phyloP scores from a whole-genome alignment of 2,113 vertebrate species.

The Aramus guarauna region DNA sequence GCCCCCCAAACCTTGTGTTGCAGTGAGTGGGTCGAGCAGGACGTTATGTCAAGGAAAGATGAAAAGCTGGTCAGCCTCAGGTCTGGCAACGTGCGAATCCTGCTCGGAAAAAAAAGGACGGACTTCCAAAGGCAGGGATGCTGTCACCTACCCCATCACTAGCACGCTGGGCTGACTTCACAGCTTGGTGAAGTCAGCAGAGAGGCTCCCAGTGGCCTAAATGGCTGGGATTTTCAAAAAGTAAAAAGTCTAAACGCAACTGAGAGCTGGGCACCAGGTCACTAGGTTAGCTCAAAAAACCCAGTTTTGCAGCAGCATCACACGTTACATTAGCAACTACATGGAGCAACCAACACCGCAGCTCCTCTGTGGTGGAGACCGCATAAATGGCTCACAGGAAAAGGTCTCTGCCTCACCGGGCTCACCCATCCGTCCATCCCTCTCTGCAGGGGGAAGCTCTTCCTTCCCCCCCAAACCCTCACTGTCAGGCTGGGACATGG shows the following conservation, averaged over 20 bases:
- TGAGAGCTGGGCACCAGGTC: neutral
- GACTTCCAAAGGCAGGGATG: neutral
- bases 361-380: accelerated
- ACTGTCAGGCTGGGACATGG: accelerated
- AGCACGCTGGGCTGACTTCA: neutral
- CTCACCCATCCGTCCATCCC: neutral
- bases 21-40: neutral
- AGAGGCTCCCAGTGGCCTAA: neutral
- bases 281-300: neutral
- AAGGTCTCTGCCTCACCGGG: neutral
- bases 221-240: neutral
- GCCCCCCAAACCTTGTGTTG: neutral
- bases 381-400: accelerated
- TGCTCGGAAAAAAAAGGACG: neutral
- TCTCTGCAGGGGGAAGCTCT: neutral
- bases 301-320: neutral
- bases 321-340: accelerated
- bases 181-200: neutral
- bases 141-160: neutral
- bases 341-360: neutral
- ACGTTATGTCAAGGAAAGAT: neutral
- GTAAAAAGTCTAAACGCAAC: neutral
- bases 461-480: neutral
- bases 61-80: neutral
- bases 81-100: neutral